Percentiles rank a stretch among this genome's conserved stretches.
phyloP scores from a whole-genome alignment of 1,140 invertebrate species.

The Pseudomyrmex pallidus region DNA sequence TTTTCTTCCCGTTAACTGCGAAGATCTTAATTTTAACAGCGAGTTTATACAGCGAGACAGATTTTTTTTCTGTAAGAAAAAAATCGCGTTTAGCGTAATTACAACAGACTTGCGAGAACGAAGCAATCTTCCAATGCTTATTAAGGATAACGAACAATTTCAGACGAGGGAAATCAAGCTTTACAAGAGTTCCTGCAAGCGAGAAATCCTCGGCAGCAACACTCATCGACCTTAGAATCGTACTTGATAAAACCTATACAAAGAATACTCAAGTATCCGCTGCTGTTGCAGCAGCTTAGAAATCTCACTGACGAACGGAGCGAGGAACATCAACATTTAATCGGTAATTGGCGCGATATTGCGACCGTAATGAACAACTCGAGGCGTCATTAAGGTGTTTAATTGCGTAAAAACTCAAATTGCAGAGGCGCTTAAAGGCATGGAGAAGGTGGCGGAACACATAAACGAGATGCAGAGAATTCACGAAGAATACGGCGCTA shows the following conservation, averaged over 20 bases:
- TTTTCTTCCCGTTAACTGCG: not conserved
- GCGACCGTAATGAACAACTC: not conserved
- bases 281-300: slow-evolving; percentile 97
- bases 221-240: slow-evolving; percentile 98
- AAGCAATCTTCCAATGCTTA: slow-evolving; percentile 47
- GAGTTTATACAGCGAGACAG: not conserved
- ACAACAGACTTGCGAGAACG: not conserved
- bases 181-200: slow-evolving; percentile 97
- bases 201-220: slow-evolving; percentile 97
- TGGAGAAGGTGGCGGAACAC: slow-evolving; percentile 99
- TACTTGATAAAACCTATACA: slow-evolving; percentile 99
- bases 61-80: not conserved
- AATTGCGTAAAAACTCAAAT: slow-evolving; percentile 34
- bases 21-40: not conserved
- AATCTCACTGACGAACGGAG: slow-evolving; percentile 96
- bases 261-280: slow-evolving; percentile 98
- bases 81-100: slow-evolving; percentile 1
- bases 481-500: slow-evolving; percentile 99
- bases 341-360: slow-evolving; percentile 86
- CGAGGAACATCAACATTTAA: slow-evolving; percentile 97
- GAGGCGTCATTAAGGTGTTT: not conserved
- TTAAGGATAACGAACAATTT: slow-evolving; percentile 37
- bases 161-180: slow-evolving; percentile 97
- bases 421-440: slow-evolving; percentile 95
- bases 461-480: slow-evolving; percentile 99